These are phyloP conservation scores for Bothrops jararaca DNA, from an alignment of 2,113 vertebrate species.

Conservation along the genomic window DNA sequence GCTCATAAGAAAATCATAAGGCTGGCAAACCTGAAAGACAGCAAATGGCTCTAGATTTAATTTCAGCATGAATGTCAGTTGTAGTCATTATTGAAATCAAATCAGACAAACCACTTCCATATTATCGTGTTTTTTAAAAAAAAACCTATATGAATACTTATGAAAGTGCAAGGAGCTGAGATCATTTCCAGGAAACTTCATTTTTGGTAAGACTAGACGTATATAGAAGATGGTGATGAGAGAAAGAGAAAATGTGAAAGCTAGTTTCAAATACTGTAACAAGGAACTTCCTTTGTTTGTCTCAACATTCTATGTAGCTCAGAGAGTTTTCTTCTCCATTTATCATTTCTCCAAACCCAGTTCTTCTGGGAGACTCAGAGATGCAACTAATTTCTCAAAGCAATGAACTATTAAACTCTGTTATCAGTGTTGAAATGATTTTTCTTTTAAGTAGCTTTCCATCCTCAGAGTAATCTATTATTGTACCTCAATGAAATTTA, in stretches of 20 bases:
- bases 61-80: background rate
- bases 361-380: background rate
- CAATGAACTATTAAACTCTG: background rate
- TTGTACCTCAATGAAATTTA: background rate
- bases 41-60: background rate
- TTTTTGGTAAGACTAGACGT: background rate
- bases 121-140: background rate
- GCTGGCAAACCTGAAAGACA: background rate
- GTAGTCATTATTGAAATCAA: background rate
- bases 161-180: background rate
- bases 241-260: background rate
- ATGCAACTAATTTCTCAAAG: slow-evolving; percentile 17
- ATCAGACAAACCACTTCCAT: background rate
- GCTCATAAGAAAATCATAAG: background rate
- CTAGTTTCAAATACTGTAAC: background rate
- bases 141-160: background rate
- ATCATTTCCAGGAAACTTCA: background rate
- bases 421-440: background rate
- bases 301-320: background rate
- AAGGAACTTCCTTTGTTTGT: background rate
- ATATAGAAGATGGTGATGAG: rapidly evolving
- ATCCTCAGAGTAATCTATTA: background rate
- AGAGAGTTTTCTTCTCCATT: slow-evolving; percentile 6
- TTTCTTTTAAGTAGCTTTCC: slow-evolving; percentile 13
- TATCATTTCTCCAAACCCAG: slow-evolving; percentile 1